Percentiles rank a stretch among this genome's conserved stretches.
Evolutionary conservation across 2,888 invertebrate genomes (phyloP).

Genomic region (Camptogramma bilineatum): DNA sequence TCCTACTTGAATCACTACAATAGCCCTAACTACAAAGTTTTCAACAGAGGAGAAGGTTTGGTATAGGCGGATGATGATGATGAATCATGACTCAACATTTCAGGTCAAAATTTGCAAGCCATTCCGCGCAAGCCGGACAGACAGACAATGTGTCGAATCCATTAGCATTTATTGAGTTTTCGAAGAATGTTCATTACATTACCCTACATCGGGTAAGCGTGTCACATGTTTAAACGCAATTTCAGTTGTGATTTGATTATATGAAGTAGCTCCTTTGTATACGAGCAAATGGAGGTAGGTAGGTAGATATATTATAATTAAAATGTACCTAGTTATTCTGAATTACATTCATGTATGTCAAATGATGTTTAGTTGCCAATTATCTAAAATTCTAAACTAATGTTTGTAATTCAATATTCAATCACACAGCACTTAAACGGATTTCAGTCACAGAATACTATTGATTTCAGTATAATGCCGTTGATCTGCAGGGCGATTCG

Average conservation of each 20-base stretch:
- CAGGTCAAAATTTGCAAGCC: constrained; percentile 18
- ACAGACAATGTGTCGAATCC: constrained; percentile 34
- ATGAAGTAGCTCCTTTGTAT: constrained; percentile 1
- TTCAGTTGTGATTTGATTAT: constrained; percentile 27
- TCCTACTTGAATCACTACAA: no score
- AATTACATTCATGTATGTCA: no score
- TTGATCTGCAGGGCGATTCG: no score
- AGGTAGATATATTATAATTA: no score
- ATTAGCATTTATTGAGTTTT: constrained; percentile 39
- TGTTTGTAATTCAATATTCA: no score
- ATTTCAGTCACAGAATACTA: no score
- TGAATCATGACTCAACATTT: constrained; percentile 7
- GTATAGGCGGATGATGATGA: background rate
- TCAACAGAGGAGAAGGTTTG: background rate
- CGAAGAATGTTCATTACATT: constrained; percentile 42
- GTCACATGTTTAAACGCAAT: constrained; percentile 14
- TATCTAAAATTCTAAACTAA: no score
- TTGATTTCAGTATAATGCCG: no score
- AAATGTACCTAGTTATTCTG: no score
- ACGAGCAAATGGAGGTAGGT: background rate
- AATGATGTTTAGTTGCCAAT: no score
- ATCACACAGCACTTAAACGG: no score
- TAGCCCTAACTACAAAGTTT: background rate
- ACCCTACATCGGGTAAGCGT: constrained; percentile 26
- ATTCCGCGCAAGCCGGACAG: constrained; percentile 20